Evolutionary conservation across 2,797 vertebrate genomes (phyloP), one percentile per base, ranked within the genome.

Genomic region (Hirundo rustica): DNA sequence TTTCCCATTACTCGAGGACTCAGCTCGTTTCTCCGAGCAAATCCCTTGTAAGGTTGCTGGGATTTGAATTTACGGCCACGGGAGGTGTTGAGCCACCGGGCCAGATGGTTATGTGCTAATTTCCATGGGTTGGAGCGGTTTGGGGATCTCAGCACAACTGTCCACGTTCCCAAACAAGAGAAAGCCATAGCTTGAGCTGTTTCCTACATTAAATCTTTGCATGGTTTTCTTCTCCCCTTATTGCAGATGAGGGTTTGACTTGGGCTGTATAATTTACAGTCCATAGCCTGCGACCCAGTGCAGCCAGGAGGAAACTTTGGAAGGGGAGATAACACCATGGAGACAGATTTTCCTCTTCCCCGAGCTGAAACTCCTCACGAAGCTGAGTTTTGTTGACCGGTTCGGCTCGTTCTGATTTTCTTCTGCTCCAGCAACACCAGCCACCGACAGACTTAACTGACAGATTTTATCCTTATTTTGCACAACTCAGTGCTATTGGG

Each of bases 81-180:
- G 93, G 89, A 97, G 96, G 95, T 95, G 96, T 74, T 95, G 92
- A 95, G 83, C 95, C 89, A 85, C 45, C 4, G 34, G 72, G 61
- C 93, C 95, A 97, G 94, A 88, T 97, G 94, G 88, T 90, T 94
- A 67, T 83, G 95, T 95, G 74, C 91, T 95, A 94, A 92, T 96
- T 91, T 85, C 5, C 40, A 62, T 36, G 76, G 34, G 55, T 93
- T 92, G 77, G 64, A 90, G 77, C 36, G 84, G 51, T 78, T 95
- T 95, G 74, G 44, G 89, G 82, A 91, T 93, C 85, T 85, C 91
- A 74, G 19, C 68, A 60, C 71, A 54, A 78, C 71, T 44, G 40
- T 81, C 92, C 72, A 1, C 60, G 3, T 81, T 86, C 77, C 45
- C 79, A 73, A 86, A 64, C 51, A 48, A 71, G 51, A 73, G 73